These are phyloP conservation scores for Phyllostomus hastatus DNA, from an alignment of 2,113 vertebrate species.

Conservation along the genomic window DNA sequence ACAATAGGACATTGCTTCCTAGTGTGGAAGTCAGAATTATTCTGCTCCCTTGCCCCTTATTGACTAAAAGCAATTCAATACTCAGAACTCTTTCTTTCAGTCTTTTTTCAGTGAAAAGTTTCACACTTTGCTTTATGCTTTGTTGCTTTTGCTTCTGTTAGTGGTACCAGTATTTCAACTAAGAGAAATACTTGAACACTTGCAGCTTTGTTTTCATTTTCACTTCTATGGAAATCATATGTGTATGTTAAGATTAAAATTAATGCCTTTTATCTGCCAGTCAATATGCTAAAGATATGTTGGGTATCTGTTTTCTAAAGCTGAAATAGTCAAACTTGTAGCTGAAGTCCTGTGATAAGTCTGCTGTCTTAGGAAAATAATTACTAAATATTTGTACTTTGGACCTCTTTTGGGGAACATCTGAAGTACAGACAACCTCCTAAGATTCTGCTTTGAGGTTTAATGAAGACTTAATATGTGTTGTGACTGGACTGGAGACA, in stretches of 20 bases:
- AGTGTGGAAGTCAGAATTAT: background rate
- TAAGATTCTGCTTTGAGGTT: constrained; percentile 32
- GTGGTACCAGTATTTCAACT: background rate
- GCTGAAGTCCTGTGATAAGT: background rate
- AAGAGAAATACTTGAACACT: background rate
- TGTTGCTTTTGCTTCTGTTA: background rate
- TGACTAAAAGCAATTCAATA: background rate
- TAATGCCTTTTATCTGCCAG: background rate
- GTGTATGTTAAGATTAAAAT: background rate
- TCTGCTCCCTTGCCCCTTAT: background rate
- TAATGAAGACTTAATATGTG: background rate
- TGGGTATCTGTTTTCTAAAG: background rate
- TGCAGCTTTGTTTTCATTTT: background rate
- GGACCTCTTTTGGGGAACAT: background rate
- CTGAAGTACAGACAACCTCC: background rate
- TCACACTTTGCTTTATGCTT: background rate
- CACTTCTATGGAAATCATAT: background rate
- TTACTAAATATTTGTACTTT: background rate
- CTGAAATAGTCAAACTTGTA: background rate
- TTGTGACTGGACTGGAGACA: background rate
- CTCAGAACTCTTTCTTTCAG: background rate
- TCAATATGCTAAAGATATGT: constrained; percentile 7
- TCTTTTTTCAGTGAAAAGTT: background rate
- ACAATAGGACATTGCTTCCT: background rate
- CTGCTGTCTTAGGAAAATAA: constrained; percentile 21